A percentile compares a stretch with the other conserved stretches of the same genome.
Evolutionary conservation across 2,888 invertebrate species (phyloP).

Genomic region (Caradrina clavipalpis): DNA sequence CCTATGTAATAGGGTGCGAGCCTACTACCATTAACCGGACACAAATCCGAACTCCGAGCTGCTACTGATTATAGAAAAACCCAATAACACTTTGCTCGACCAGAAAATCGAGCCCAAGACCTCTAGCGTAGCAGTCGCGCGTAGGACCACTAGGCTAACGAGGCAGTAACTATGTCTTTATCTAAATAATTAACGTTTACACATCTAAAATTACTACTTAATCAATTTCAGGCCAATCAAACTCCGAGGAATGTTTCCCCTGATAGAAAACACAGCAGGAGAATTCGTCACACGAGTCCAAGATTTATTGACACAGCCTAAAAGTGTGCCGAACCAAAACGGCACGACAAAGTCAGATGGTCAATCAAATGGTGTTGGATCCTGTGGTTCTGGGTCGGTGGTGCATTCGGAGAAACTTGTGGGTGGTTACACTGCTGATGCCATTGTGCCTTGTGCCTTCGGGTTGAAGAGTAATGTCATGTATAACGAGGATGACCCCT

Average conservation of each 20-base stretch:
- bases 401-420: slow-evolving; percentile 83
- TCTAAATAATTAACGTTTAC: background rate
- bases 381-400: slow-evolving; percentile 62
- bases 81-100: no score
- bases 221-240: slow-evolving; percentile 84
- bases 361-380: slow-evolving; percentile 27
- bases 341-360: slow-evolving; percentile 22
- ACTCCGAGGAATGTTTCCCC: slow-evolving; percentile 85
- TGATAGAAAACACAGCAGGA: slow-evolving; percentile 83
- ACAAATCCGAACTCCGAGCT: no score
- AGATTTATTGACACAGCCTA: slow-evolving; percentile 63
- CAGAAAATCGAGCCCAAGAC: no score
- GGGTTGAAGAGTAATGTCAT: slow-evolving; percentile 86
- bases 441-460: slow-evolving; percentile 88
- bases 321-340: slow-evolving; percentile 45
- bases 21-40: no score
- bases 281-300: slow-evolving; percentile 79
- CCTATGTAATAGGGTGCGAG: no score
- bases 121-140: no score
- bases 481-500: slow-evolving; percentile 84
- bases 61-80: no score
- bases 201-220: background rate
- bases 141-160: no score
- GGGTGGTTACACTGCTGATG: slow-evolving; percentile 88
- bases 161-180: no score